A percentile compares a stretch with the other conserved stretches of the same genome.
Conservation (phyloP, 2,797 vertebrate species). For the Pangasius krempfi region DNA sequence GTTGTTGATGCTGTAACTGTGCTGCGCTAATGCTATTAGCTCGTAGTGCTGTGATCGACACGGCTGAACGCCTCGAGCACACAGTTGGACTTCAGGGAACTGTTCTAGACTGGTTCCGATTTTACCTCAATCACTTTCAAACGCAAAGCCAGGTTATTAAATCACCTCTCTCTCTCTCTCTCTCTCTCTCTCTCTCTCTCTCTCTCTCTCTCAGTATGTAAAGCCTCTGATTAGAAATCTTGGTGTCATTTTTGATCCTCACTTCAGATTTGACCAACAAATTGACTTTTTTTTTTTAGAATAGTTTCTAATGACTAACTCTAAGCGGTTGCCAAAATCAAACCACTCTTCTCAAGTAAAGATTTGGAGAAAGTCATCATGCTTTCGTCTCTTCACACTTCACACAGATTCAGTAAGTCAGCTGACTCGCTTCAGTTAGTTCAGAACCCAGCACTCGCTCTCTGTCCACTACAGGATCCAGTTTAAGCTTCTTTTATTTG, state of each 20-base stretch:
- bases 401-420: neutral
- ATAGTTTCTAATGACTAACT: neutral
- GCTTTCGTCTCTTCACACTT: neutral
- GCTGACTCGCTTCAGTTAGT: neutral
- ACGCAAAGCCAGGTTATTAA: neutral
- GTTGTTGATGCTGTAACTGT: neutral
- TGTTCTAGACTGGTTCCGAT: too few species aligned
- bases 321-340: neutral
- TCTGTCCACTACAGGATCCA: neutral
- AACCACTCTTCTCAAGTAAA: neutral
- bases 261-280: neutral
- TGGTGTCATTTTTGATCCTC: neutral
- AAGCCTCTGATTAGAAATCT: too few species aligned
- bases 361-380: neutral
- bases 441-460: too few species aligned
- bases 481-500: neutral
- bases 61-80: neutral
- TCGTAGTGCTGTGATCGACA: too few species aligned
- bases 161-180: neutral
- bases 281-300: too few species aligned
- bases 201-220: neutral
- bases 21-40: neutral
- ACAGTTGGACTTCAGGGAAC: too few species aligned
- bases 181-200: neutral
- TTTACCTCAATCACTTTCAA: too few species aligned